These are phyloP conservation scores for Portevinia maculata DNA, from an alignment of 2,888 invertebrate species.

Conservation along the genomic window DNA sequence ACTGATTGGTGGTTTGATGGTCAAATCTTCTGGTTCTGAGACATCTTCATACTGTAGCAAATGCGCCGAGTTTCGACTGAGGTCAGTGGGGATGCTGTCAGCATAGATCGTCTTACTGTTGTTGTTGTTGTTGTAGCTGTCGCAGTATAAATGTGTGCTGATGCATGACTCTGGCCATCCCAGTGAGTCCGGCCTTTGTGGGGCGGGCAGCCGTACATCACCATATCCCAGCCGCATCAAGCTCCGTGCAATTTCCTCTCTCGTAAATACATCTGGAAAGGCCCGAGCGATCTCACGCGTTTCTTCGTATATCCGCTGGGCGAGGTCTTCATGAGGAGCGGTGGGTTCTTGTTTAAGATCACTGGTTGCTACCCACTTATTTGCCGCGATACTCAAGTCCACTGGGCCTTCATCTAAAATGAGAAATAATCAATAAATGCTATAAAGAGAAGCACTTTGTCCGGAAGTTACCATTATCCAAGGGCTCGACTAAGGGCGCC, in stretches of 20 bases:
- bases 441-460: not conserved
- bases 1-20: slow-evolving; percentile 72
- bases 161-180: slow-evolving; percentile 79
- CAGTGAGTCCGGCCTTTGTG: slow-evolving; percentile 74
- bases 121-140: slow-evolving; percentile 77
- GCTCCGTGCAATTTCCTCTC: slow-evolving; percentile 81
- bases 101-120: slow-evolving; percentile 79
- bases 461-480: slow-evolving; percentile 78
- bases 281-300: slow-evolving; percentile 81
- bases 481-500: slow-evolving; percentile 74
- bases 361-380: slow-evolving; percentile 46
- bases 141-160: slow-evolving; percentile 75
- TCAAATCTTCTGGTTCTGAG: slow-evolving; percentile 80
- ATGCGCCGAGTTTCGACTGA: slow-evolving; percentile 75
- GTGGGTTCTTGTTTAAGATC: slow-evolving; percentile 31
- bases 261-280: slow-evolving; percentile 81
- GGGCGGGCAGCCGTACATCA: slow-evolving; percentile 77
- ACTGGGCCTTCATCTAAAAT: slow-evolving; percentile 80
- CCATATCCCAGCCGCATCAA: slow-evolving; percentile 80
- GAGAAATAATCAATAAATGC: not conserved
- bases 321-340: slow-evolving; percentile 77
- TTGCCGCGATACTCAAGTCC: slow-evolving; percentile 78
- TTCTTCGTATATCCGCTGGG: slow-evolving; percentile 80
- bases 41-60: slow-evolving; percentile 52
- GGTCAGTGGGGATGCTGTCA: slow-evolving; percentile 76